phyloP scores from a whole-genome alignment of 1,140 invertebrate genomes.

The Hycleus phaleratus region DNA sequence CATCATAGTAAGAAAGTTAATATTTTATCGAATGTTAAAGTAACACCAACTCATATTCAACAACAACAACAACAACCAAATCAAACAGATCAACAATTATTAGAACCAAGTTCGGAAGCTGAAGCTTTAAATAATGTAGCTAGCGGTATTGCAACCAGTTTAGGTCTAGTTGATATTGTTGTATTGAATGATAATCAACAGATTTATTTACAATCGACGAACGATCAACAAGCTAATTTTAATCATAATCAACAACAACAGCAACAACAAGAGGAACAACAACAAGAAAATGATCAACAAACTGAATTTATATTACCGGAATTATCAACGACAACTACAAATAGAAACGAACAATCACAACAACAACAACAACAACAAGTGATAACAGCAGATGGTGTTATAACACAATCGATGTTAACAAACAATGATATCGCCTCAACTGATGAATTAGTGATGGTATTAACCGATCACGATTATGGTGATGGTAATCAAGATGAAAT shows the following conservation, averaged over 20 bases:
- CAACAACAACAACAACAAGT: slow-evolving; percentile 1
- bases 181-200: slow-evolving; percentile 48
- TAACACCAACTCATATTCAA: background rate
- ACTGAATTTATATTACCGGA: slow-evolving; percentile 35
- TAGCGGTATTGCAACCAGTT: slow-evolving; percentile 49
- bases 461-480: slow-evolving; percentile 40
- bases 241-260: background rate
- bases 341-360: background rate
- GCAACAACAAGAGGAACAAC: background rate
- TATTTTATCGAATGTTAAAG: slow-evolving; percentile 34
- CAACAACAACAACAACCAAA: background rate
- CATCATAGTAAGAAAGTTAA: slow-evolving; percentile 18
- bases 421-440: slow-evolving; percentile 30
- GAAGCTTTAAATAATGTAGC: slow-evolving; percentile 50
- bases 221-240: slow-evolving; percentile 8
- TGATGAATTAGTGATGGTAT: slow-evolving; percentile 41
- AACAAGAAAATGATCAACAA: slow-evolving; percentile 19
- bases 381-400: slow-evolving; percentile 8
- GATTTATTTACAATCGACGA: slow-evolving; percentile 40
- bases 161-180: slow-evolving; percentile 50
- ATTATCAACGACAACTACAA: slow-evolving; percentile 9
- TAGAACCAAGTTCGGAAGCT: slow-evolving; percentile 46
- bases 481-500: slow-evolving; percentile 37
- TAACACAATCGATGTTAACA: slow-evolving; percentile 7
- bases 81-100: slow-evolving; percentile 13